Evolutionary conservation across 2,113 vertebrate species (phyloP), one percentile per base, ranked within the genome.

Genomic region (Brachionichthys hirsutus): DNA sequence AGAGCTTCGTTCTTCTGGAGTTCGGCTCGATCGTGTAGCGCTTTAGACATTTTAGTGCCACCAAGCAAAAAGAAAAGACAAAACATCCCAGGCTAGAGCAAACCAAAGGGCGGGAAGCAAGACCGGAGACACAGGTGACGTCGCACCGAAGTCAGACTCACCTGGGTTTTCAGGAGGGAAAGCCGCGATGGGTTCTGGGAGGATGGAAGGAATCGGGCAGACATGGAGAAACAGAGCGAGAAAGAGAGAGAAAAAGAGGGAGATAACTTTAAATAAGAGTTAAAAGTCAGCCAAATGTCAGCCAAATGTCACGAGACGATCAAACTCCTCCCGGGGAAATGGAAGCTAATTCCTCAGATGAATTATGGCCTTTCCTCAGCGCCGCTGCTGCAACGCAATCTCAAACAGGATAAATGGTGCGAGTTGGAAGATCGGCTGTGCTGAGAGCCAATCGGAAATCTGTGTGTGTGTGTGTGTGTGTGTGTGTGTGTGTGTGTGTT

Each of bases 141-240:
- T 80, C 61, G 75, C 55, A 69, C n/a, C 67, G 47, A 48, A 70
- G 20, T 53, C 1, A 61, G 73, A 90, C 92, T 92, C 84, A 92
- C 92, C 93, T 46, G 85, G 82, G 70, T 92, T 91, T 84, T 96
- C 93, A 17, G 95, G 93, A 80, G 94, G 92, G 70, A 98, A 95
- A 19, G 95, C 95, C 2, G 92, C 83, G 51, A 94, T 89, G 67
- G 96, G 96, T 84, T 96, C 96, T 99, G 91, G 20, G 88, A 81
- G 83, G 90, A 63, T 86, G 88, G 81, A 68, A 40, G 65, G 18
- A 70, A 46, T 46, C 48, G 12, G 15, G 34, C 38, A 62, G 54
- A 64, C 15, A 67, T 7, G 30, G 13, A 67, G 49, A 58, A 5
- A 71, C 56, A n/a, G 14, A 61, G 14, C 62, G n/a, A 64, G 13